phyloP scores from a whole-genome alignment of 2,113 vertebrate genomes.

The Smithornis capensis region DNA sequence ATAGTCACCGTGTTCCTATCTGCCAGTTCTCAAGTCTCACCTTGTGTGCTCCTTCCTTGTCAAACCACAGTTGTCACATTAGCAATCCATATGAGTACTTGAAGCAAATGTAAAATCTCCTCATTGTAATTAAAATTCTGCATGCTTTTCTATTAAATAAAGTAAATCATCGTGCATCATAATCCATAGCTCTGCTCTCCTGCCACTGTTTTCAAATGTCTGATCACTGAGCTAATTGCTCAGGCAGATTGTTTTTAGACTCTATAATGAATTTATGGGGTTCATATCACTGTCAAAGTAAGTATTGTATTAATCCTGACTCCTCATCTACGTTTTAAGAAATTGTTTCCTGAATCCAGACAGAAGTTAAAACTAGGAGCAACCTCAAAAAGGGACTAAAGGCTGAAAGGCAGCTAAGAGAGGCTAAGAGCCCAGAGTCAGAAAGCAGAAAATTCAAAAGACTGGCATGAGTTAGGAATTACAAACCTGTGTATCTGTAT shows the following conservation, averaged over 20 bases:
- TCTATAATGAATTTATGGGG: not conserved
- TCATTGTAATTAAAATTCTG: not conserved
- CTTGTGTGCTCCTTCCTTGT: not conserved
- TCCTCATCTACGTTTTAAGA: not conserved
- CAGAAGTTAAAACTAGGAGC: not conserved
- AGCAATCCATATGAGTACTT: not conserved
- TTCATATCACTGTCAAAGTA: not conserved
- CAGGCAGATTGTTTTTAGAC: not conserved
- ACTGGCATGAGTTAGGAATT: not conserved
- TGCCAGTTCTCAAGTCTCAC: not conserved
- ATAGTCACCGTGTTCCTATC: not conserved
- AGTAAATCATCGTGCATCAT: not conserved
- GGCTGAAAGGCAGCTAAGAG: not conserved
- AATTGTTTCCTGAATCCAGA: not conserved
- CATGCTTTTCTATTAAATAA: not conserved
- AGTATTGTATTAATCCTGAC: not conserved
- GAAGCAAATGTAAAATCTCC: not conserved
- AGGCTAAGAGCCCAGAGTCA: not conserved
- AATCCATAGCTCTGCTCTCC: not conserved
- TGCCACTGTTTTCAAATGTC: not conserved
- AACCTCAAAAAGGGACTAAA: not conserved
- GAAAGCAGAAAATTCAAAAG: not conserved
- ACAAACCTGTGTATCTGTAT: not conserved
- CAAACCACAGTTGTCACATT: not conserved
- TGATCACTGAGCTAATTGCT: constrained; percentile 27